Percentiles rank a stretch among this genome's conserved stretches.
Evolutionary conservation across 2,888 invertebrate genomes (phyloP).

Genomic region (Drosophila paramelanica): DNA sequence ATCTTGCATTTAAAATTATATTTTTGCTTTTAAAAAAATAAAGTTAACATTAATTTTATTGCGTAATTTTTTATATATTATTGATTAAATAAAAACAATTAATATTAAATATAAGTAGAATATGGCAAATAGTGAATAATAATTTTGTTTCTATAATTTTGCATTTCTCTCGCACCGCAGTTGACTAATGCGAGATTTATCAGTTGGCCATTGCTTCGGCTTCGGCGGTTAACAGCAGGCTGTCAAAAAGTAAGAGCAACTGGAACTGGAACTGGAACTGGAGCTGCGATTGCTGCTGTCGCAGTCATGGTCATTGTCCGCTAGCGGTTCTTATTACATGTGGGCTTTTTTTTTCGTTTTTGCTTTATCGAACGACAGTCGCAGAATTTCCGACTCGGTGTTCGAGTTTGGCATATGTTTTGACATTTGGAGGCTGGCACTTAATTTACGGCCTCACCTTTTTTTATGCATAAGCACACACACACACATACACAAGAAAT

Average conservation of each 20-base stretch:
- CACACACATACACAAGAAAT: background rate
- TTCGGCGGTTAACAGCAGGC: constrained; percentile 41
- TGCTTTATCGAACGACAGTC: constrained; percentile 29
- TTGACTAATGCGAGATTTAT: constrained; percentile 15
- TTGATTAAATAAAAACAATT: no score
- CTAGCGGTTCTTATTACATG: constrained; percentile 51
- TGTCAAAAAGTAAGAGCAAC: constrained; percentile 30
- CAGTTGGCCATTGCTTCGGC: background rate
- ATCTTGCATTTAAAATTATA: no score
- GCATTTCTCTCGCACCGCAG: constrained; percentile 6
- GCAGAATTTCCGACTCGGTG: constrained; percentile 48
- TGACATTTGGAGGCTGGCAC: constrained; percentile 71
- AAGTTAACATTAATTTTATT: no score
- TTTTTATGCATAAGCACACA: constrained; percentile 10
- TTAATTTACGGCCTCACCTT: constrained; percentile 68
- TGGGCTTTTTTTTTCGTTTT: constrained; percentile 21
- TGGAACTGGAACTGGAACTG: constrained; percentile 27
- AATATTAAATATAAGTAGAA: no score
- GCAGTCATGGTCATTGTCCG: constrained; percentile 93
- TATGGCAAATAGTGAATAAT: no score
- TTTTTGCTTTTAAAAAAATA: no score
- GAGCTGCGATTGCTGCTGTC: constrained; percentile 73
- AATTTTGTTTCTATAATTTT: background rate
- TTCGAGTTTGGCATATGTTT: constrained; percentile 59
- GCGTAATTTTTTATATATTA: no score